A percentile compares a stretch with the other conserved stretches of the same genome.
These are phyloP conservation scores for Pterocles burchelli DNA, from an alignment of 2,113 vertebrate genomes.

Conservation along the genomic window DNA sequence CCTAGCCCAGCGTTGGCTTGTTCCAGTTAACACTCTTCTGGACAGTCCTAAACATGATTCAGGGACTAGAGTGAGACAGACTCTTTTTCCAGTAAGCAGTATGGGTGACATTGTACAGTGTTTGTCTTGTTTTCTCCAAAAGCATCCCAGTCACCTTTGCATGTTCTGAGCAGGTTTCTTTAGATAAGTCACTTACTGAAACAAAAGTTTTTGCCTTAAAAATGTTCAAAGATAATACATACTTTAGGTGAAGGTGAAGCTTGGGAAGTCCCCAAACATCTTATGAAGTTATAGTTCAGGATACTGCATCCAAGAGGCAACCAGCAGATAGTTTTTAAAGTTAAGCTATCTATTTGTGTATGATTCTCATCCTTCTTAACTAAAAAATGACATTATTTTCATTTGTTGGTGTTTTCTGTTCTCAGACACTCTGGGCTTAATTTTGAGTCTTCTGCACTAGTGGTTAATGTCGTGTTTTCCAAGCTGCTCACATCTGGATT, in stretches of 20 bases:
- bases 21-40: background rate
- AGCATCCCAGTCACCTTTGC: background rate
- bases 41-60: background rate
- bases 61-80: background rate
- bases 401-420: background rate
- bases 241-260: background rate
- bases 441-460: background rate
- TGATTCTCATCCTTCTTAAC: background rate
- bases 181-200: background rate
- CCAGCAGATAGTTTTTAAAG: background rate
- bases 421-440: background rate
- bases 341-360: background rate
- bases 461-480: background rate
- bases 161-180: background rate
- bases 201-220: accelerated
- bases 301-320: background rate
- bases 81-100: background rate
- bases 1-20: accelerated
- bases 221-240: accelerated
- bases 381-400: accelerated
- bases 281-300: background rate
- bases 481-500: background rate
- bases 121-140: background rate
- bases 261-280: accelerated
- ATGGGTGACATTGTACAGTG: no score